Percentiles rank a stretch among this genome's conserved stretches.
phyloP scores from a whole-genome alignment of 1,140 invertebrate species.

The Danaus plexippus region DNA sequence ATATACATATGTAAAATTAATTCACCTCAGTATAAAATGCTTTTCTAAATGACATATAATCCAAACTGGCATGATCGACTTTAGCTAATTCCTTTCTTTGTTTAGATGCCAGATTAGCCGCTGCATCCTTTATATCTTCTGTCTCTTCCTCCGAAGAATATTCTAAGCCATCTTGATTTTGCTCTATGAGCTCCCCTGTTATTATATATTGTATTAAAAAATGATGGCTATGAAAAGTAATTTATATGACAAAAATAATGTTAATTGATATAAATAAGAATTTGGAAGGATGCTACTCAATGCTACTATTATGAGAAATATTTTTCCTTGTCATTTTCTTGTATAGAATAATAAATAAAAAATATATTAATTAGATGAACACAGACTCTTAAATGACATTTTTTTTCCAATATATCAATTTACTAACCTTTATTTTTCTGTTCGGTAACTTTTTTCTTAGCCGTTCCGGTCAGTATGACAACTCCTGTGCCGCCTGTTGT shows the following conservation, averaged over 20 bases:
- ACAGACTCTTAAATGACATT: too few species aligned
- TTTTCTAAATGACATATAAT: conserved; percentile 93
- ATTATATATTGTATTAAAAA: conserved; percentile 8
- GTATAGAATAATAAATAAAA: too few species aligned
- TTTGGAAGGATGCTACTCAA: too few species aligned
- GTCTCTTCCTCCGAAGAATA: conserved; percentile 98
- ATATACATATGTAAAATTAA: conserved; percentile 1
- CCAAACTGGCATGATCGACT: conserved; percentile 87
- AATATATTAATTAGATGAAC: too few species aligned
- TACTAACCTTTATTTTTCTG: conserved; percentile 78
- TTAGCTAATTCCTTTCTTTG: conserved; percentile 92
- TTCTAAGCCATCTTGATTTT: conserved; percentile 97
- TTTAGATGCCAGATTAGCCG: conserved; percentile 89
- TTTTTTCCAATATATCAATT: not conserved
- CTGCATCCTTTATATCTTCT: conserved; percentile 94
- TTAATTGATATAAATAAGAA: too few species aligned
- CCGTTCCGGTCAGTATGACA: conserved; percentile 90
- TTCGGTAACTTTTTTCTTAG: conserved; percentile 84
- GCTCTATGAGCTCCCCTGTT: conserved; percentile 94
- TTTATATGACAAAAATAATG: too few species aligned
- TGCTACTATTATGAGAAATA: too few species aligned
- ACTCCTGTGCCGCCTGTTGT: conserved; percentile 71
- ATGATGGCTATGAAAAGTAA: too few species aligned
- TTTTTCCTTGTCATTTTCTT: too few species aligned
- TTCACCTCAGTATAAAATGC: conserved; percentile 95